phyloP scores from a whole-genome alignment of 2,888 invertebrate species.

The Lydus trimaculatus region DNA sequence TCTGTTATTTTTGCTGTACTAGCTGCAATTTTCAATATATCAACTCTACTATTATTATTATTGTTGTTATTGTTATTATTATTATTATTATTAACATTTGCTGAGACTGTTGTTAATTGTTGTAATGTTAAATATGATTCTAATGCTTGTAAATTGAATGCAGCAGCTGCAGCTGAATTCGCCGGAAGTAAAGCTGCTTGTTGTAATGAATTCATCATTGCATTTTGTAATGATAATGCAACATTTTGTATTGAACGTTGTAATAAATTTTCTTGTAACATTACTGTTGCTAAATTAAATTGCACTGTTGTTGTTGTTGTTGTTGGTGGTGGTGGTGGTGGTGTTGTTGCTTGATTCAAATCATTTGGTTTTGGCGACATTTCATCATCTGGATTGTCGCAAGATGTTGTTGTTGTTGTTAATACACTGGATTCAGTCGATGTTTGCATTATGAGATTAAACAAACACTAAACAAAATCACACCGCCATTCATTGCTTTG shows the following conservation, averaged over 20 bases:
- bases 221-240: conserved; percentile 82
- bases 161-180: conserved; percentile 84
- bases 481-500: conserved; percentile 16
- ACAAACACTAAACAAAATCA: conserved; percentile 16
- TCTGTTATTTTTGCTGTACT: conserved; percentile 57
- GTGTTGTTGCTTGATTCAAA: conserved; percentile 14
- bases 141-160: conserved; percentile 83
- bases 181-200: conserved; percentile 83
- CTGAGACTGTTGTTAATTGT: conserved; percentile 75
- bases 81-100: conserved; percentile 60
- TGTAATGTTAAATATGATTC: conserved; percentile 87
- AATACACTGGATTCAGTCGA: conserved; percentile 29
- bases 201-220: conserved; percentile 84
- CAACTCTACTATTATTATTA: conserved; percentile 65
- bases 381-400: conserved; percentile 32
- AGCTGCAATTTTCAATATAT: conserved; percentile 72
- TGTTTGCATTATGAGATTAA: conserved; percentile 31
- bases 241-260: conserved; percentile 72
- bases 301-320: conserved; percentile 47
- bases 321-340: conserved; percentile 62
- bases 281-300: conserved; percentile 62
- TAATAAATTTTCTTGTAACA: conserved; percentile 70
- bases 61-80: conserved; percentile 65
- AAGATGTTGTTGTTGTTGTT: too few species aligned
- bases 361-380: conserved; percentile 41